Evolutionary conservation across 2,113 vertebrate species (phyloP).

Genomic region (Chrysochloris asiatica): DNA sequence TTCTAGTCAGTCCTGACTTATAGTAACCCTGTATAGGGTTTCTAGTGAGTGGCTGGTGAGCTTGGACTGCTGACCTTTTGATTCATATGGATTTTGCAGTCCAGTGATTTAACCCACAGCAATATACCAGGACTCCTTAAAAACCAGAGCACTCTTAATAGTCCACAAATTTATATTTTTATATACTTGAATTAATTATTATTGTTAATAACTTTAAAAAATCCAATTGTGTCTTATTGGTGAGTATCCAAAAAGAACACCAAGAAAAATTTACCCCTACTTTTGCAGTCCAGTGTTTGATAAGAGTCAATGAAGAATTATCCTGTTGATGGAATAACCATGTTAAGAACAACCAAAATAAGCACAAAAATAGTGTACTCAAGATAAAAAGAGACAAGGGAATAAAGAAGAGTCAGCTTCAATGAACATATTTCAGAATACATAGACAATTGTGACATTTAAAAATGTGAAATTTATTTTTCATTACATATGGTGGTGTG

Average conservation of each 20-base stretch:
- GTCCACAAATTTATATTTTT: slow-evolving; percentile 23
- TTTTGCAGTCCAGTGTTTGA: not conserved
- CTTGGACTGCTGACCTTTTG: no score
- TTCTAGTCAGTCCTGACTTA: no score
- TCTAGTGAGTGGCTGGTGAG: no score
- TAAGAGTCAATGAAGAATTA: not conserved
- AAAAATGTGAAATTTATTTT: not conserved
- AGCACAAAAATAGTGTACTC: not conserved
- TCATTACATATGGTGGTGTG: not conserved
- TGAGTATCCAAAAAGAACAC: not conserved
- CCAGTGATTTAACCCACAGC: no score
- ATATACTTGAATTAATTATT: not conserved
- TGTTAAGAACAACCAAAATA: not conserved
- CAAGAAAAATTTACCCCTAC: not conserved
- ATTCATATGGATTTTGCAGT: no score
- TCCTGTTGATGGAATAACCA: not conserved
- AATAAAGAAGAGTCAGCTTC: not conserved
- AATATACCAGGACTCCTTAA: no score
- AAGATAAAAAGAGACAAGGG: not conserved
- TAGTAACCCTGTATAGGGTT: no score
- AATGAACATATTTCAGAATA: not conserved
- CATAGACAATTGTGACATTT: not conserved
- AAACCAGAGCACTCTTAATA: no score
- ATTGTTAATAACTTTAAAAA: not conserved
- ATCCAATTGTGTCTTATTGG: not conserved